Evolutionary conservation across 35 echinoderm and acorn worm genomes (phyloP), one percentile per base, ranked within the genome.

Genomic region (Heliocidaris tuberculata): DNA sequence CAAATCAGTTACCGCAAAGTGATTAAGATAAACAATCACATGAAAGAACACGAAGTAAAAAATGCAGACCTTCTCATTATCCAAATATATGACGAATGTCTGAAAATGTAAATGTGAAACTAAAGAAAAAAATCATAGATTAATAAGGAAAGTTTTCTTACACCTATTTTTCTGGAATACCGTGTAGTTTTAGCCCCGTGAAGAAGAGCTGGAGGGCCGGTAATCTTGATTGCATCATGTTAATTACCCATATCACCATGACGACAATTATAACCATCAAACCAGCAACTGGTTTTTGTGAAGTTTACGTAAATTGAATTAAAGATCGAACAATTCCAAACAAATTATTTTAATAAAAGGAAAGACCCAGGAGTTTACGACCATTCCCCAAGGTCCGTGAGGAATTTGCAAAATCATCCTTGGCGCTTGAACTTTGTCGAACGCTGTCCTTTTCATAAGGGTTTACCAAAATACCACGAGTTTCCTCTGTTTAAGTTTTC

Each of bases 251-350:
- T n/a, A 78, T 78, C 65, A 78, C 65, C 65, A 78, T 78, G 65
- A 78, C 65, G 65, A 78, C 65, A 78, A 78, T 78, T n/a, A 78
- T 78, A 78, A 27, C 27, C 65, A 78, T 78, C 65, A 78, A 78
- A n/a, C 65, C 65, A 19, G 27, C 65, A 27, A 78, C 21, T 78
- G 21, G 65, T 78, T 24, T 78, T 78, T 78, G 65, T 78, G 65
- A 78, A 78, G 65, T 78, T 78, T 78, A 78, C 65, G 65, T 78
- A 78, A 78, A 78, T 78, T 78, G 65, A 78, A 78, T 78, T 78
- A 78, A 78, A 78, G 7, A n/a, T 27, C 19, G 27, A 78, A 78
- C 65, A 78, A 78, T 78, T 78, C 65, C 65, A 78, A 78, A 78
- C 65, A 78, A 78, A 78, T 78, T 78, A 78, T 78, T 78, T 78